Base-by-base conservation (phyloP, 2,888 invertebrate genomes). In the Odontothrips loti region DNA sequence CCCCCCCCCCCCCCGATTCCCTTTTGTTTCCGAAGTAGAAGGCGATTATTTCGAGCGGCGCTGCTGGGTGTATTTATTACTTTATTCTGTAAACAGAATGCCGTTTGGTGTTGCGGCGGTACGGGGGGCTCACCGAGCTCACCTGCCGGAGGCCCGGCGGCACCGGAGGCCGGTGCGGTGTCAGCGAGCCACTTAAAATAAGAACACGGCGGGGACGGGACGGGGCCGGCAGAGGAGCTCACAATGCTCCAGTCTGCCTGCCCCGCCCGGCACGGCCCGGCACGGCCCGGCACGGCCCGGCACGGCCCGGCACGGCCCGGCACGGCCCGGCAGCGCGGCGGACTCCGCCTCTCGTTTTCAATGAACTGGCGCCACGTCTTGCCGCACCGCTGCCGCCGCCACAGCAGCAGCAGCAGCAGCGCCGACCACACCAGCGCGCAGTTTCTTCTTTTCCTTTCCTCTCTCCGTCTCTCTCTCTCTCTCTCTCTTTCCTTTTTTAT, bases 381-480 rank as follows among this genome's bases (percentile, higher is more conserved):
- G 58, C 34, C 34, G 2, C 23, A 9, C 68, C 27, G 23, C 1
- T 63, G 10, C n/a, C 20, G 63, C 63, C 63, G 63, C 63, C 6
- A 8, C 51, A 17, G 51, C 48, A n/a, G 48, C 63, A 20, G 63
- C 63, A 17, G 63, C 63, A 29, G n/a, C 75, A 79, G 48, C 80
- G 23, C 80, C 34, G 47, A 43, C 34, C 78, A 68, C 80, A 29
- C 43, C 29, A 47, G 75, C 78, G 34, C 34, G 34, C 34, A 43
- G 34, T 43, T 79, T 81, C 27, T 79, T 80, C 79, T 80, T 68
- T 80, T 58, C 80, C 78, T 80, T 79, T 80, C 48, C 79, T 47
- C 79, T 81, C 79, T 47, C 81, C 82, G 78, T 63, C 79, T 80
- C 79, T 58, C 80, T 80, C 79, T 80, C 79, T 68, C 79, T 79